phyloP scores from a whole-genome alignment of 2,888 invertebrate genomes.

The Thymelicus acteon region DNA sequence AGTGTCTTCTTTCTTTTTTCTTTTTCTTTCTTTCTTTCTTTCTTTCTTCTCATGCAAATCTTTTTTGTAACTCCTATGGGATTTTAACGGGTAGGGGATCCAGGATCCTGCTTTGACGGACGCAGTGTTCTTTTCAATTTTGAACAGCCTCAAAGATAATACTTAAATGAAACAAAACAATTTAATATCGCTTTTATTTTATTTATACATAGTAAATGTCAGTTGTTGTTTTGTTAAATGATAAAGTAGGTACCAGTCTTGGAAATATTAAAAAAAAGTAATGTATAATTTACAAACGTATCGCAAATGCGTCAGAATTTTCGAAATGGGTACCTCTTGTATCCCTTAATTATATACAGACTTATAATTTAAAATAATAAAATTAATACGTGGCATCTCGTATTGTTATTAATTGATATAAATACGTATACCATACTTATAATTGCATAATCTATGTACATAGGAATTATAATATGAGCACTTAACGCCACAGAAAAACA shows the following conservation, averaged over 20 bases:
- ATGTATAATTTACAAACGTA: conserved; percentile 74
- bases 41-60: too few species aligned
- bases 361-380: conserved; percentile 52
- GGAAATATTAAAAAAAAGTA: conserved; percentile 76
- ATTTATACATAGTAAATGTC: conserved; percentile 82
- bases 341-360: conserved; percentile 51
- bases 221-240: conserved; percentile 74
- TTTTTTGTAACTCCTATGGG: too few species aligned
- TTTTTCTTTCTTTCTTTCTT: too few species aligned
- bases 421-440: conserved; percentile 50
- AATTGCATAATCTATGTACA: conserved; percentile 68
- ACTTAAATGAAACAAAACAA: conserved; percentile 67
- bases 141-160: background rate
- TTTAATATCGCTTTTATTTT: conserved; percentile 76
- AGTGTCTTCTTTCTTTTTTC: too few species aligned
- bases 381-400: conserved; percentile 51
- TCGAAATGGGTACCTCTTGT: conserved; percentile 47
- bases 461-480: conserved; percentile 71
- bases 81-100: too few species aligned
- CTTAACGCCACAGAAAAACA: conserved; percentile 48
- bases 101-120: too few species aligned
- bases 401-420: conserved; percentile 43
- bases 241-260: conserved; percentile 81
- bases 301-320: conserved; percentile 49
- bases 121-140: too few species aligned